These are phyloP conservation scores for Hydrotaea cyrtoneurina DNA, from an alignment of 2,888 invertebrate species.

Conservation along the genomic window DNA sequence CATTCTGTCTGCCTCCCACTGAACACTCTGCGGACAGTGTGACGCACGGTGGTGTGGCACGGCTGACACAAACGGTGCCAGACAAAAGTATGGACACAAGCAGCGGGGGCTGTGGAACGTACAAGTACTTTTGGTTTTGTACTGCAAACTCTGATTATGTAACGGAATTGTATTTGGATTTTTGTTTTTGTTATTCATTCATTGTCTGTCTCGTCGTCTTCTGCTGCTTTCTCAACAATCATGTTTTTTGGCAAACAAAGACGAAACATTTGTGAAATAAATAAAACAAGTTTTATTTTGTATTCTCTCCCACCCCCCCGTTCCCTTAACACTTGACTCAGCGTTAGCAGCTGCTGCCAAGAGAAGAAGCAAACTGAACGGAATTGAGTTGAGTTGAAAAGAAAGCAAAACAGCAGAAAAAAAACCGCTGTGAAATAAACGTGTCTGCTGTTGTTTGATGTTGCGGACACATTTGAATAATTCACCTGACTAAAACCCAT, in stretches of 20 bases:
- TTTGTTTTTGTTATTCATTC: neutral
- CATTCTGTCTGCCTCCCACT: conserved; percentile 59
- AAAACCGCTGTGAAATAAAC: neutral
- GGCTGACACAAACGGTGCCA: neutral
- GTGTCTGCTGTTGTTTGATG: conserved; percentile 17
- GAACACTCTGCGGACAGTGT: too few relatives aligned
- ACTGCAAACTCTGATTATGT: neutral
- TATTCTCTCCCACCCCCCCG: neutral
- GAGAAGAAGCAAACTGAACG: neutral
- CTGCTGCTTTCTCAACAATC: neutral
- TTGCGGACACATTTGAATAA: neutral
- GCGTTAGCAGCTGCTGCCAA: neutral
- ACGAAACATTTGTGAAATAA: neutral
- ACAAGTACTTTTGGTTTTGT: too few relatives aligned
- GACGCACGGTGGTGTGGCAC: neutral
- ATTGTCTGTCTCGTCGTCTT: too few relatives aligned
- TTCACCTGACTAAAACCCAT: conserved; percentile 44
- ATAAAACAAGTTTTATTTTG: neutral
- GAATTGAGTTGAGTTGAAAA: neutral
- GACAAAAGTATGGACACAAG: neutral
- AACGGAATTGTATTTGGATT: neutral
- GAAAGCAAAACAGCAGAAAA: neutral
- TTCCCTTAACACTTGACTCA: conserved; percentile 18
- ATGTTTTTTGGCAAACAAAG: conserved; percentile 25
- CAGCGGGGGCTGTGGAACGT: too few relatives aligned